Evolutionary conservation across 1,140 invertebrate genomes (phyloP).

Genomic region (Drosophila teissieri): DNA sequence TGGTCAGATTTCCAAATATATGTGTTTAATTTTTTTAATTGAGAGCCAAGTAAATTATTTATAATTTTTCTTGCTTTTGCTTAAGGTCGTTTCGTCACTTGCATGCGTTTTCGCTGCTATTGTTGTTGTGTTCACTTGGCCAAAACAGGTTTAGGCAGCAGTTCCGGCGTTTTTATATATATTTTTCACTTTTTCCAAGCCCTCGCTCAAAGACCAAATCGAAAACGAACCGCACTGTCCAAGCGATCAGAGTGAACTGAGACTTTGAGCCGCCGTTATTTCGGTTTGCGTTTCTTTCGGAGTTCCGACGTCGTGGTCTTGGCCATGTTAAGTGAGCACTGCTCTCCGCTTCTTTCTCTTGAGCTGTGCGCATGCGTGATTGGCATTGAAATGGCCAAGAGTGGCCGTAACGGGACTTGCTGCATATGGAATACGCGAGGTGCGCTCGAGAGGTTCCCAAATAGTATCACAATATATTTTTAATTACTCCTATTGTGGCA

Average conservation of each 20-base stretch:
- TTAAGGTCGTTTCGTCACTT: constrained; percentile 77
- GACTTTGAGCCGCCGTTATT: constrained; percentile 35
- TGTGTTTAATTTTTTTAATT: constrained; percentile 3
- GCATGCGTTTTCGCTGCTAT: constrained; percentile 57
- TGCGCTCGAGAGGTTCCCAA: neutral
- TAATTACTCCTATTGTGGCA: no score
- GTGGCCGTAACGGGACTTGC: constrained; percentile 37
- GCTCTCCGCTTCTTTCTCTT: constrained; percentile 19
- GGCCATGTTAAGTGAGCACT: neutral
- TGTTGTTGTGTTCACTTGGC: constrained; percentile 46
- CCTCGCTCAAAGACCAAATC: constrained; percentile 14
- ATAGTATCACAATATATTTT: neutral
- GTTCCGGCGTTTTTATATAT: constrained; percentile 52
- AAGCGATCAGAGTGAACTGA: constrained; percentile 52
- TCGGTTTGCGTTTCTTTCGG: constrained; percentile 26
- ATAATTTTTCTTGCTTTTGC: constrained; percentile 33
- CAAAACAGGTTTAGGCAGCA: constrained; percentile 66
- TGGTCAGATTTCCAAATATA: constrained; percentile 1
- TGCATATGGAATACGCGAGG: constrained; percentile 22
- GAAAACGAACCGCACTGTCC: constrained; percentile 42
- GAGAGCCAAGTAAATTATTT: constrained; percentile 20
- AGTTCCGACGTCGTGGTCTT: neutral
- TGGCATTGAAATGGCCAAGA: constrained; percentile 43
- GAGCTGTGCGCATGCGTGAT: constrained; percentile 38
- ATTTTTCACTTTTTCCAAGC: constrained; percentile 17